Conservation (phyloP, 2,888 invertebrate genomes). For the Chouioia cunea region DNA sequence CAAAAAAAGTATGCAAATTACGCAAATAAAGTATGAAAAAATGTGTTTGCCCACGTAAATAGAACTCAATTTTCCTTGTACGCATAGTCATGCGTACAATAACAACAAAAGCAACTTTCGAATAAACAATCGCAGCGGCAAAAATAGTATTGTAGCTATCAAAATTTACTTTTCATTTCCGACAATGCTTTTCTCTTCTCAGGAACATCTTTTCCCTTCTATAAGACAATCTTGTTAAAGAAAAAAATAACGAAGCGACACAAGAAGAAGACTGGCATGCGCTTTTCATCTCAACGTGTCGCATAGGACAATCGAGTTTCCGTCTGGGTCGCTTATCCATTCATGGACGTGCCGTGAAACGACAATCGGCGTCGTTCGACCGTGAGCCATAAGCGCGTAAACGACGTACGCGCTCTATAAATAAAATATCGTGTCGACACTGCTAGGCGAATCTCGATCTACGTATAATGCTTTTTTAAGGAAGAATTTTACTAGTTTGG, state of each 20-base stretch:
- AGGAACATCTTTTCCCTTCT: not conserved
- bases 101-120: too few relatives aligned
- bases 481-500: not conserved
- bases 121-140: not conserved
- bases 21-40: not conserved
- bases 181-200: not conserved
- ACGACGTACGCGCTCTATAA: conserved; percentile 5
- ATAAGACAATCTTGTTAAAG: conserved; percentile 31
- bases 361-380: conserved; percentile 19
- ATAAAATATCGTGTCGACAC: conserved; percentile 22
- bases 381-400: not conserved
- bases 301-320: not conserved
- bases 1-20: not conserved
- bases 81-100: too few relatives aligned
- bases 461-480: conserved; percentile 17
- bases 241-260: not conserved
- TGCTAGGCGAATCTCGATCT: not conserved
- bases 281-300: not conserved
- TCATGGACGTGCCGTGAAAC: conserved; percentile 37
- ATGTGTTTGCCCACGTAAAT: too few relatives aligned
- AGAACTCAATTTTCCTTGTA: too few relatives aligned
- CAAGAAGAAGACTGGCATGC: not conserved
- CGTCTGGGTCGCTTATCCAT: conserved; percentile 26
- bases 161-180: conserved; percentile 10
- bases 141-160: too few relatives aligned